phyloP scores from a whole-genome alignment of 2,797 vertebrate genomes.

The Serranus cabrilla region DNA sequence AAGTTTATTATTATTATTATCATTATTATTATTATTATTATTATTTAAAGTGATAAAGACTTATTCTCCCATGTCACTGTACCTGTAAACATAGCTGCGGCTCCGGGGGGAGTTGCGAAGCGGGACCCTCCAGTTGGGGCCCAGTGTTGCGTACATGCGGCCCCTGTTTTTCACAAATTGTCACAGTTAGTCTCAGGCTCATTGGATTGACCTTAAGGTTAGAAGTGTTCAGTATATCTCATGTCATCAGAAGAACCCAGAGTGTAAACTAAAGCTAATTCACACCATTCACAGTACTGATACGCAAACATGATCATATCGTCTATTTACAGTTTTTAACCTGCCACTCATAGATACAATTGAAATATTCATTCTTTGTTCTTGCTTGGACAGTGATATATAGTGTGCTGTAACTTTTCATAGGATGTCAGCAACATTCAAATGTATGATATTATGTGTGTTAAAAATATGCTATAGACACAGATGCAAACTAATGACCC shows the following conservation, averaged over 20 bases:
- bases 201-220: slow-evolving; percentile 1
- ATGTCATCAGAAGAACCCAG: neutral
- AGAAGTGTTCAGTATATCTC: neutral
- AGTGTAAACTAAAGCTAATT: neutral
- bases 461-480: slow-evolving; percentile 16
- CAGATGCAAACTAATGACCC: slow-evolving; percentile 12
- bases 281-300: neutral
- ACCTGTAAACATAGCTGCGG: slow-evolving; percentile 95
- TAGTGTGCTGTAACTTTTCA: slow-evolving; percentile 8
- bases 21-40: too few relatives aligned
- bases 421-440: slow-evolving; percentile 29
- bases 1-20: too few relatives aligned
- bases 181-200: slow-evolving; percentile 58
- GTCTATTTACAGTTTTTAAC: neutral
- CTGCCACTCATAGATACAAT: neutral
- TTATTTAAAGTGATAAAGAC: neutral
- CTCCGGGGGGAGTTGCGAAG: slow-evolving; percentile 93
- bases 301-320: neutral
- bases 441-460: slow-evolving; percentile 22
- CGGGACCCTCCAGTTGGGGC: slow-evolving; percentile 96
- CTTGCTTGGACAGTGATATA: slow-evolving; percentile 19
- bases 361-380: neutral
- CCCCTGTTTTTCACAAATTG: slow-evolving; percentile 90
- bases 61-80: slow-evolving; percentile 57
- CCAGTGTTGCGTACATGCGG: slow-evolving; percentile 96